A percentile compares a stretch with the other conserved stretches of the same genome.
phyloP scores from a whole-genome alignment of 2,888 invertebrate species.

The Rhaphigaster nebulosa region DNA sequence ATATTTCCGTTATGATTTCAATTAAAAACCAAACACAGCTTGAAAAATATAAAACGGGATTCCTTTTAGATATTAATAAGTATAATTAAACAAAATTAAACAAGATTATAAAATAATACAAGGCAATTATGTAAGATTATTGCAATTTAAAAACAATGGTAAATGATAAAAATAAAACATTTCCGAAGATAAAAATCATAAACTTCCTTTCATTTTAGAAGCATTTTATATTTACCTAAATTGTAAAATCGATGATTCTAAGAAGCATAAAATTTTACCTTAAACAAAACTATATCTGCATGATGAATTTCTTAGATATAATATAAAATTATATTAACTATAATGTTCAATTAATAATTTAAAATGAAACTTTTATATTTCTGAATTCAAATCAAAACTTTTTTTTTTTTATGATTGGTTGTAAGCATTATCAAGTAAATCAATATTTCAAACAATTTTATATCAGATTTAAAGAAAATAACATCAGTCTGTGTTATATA shows the following conservation, averaged over 20 bases:
- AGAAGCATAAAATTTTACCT: background rate
- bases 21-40: constrained; percentile 38
- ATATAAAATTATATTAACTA: background rate
- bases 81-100: background rate
- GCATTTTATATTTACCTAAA: background rate
- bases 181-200: background rate
- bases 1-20: constrained; percentile 58
- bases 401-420: background rate
- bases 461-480: background rate
- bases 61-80: background rate
- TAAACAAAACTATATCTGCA: background rate
- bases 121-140: background rate
- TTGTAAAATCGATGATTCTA: background rate
- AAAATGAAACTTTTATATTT: background rate
- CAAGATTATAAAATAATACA: background rate
- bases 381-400: background rate
- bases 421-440: background rate
- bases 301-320: background rate
- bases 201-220: background rate
- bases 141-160: background rate
- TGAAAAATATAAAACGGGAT: background rate
- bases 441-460: background rate
- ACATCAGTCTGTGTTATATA: background rate
- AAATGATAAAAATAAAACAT: no score
- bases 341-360: background rate